phyloP scores from a whole-genome alignment of 2,888 invertebrate genomes.

The Sialis lutaria region DNA sequence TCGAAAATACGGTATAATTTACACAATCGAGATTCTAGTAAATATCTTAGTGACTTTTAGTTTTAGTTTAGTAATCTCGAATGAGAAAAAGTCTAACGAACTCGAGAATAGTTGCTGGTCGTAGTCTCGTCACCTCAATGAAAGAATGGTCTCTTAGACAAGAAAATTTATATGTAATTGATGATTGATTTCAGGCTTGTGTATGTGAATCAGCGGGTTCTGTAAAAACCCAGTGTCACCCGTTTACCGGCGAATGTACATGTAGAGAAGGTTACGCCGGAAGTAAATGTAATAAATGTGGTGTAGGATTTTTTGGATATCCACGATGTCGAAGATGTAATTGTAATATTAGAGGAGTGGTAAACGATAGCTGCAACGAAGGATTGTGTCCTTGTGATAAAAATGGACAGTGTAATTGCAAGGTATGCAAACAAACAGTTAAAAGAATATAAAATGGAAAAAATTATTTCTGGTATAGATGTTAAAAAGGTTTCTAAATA shows the following conservation, averaged over 20 bases:
- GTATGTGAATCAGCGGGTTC: constrained; percentile 58
- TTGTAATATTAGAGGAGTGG: constrained; percentile 62
- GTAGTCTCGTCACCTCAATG: too few relatives aligned
- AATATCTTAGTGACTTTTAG: too few relatives aligned
- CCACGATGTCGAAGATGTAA: constrained; percentile 74
- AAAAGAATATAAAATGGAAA: neutral
- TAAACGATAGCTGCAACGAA: constrained; percentile 20
- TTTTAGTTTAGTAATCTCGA: too few relatives aligned
- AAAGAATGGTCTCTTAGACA: neutral
- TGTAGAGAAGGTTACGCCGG: constrained; percentile 63
- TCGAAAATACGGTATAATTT: too few relatives aligned
- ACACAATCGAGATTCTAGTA: too few relatives aligned
- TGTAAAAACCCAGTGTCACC: constrained; percentile 46
- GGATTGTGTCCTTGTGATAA: constrained; percentile 55
- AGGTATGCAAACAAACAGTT: constrained; percentile 31
- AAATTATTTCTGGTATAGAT: neutral
- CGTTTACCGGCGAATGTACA: constrained; percentile 49
- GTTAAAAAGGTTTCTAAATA: neutral
- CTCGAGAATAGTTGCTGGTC: too few relatives aligned
- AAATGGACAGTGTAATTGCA: constrained; percentile 76
- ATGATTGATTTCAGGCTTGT: constrained; percentile 31
- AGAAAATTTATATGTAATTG: neutral
- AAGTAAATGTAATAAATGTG: constrained; percentile 65
- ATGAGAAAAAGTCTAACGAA: too few relatives aligned
- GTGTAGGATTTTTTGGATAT: constrained; percentile 74